Evolutionary conservation across 2,888 invertebrate genomes (phyloP).

Genomic region (Strigamia transsilvanica): DNA sequence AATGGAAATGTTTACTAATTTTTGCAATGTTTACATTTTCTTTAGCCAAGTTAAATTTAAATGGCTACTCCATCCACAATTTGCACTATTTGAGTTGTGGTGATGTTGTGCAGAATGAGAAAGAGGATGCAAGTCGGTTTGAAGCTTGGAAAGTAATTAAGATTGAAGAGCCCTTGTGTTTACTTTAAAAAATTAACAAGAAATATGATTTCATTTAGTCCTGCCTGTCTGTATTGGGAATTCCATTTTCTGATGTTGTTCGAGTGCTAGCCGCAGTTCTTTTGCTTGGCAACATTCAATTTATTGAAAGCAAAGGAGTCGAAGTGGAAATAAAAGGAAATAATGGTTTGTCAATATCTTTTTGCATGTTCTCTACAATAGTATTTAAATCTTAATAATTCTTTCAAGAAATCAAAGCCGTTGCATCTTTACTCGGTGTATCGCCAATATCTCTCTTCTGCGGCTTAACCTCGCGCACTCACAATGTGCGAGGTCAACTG

Average conservation of each 20-base stretch:
- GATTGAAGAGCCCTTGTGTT: constrained; percentile 66
- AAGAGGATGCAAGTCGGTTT: constrained; percentile 78
- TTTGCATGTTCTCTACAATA: not conserved
- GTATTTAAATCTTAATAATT: not conserved
- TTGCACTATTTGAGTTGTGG: constrained; percentile 81
- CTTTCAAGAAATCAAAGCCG: constrained; percentile 79
- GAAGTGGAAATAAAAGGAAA: constrained; percentile 77
- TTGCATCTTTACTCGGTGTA: constrained; percentile 83
- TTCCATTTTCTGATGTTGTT: constrained; percentile 92
- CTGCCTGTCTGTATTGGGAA: constrained; percentile 75
- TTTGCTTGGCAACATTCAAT: constrained; percentile 89
- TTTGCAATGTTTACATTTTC: constrained; percentile 51
- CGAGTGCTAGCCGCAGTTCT: constrained; percentile 89
- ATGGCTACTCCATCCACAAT: constrained; percentile 83
- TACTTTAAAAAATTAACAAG: not conserved
- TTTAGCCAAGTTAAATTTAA: constrained; percentile 81
- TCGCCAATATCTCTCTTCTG: constrained; percentile 78
- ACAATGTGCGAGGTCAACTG: constrained; percentile 79
- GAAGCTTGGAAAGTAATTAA: constrained; percentile 84
- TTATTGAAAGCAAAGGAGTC: constrained; percentile 75
- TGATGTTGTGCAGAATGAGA: constrained; percentile 76
- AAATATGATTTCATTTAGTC: constrained; percentile 57
- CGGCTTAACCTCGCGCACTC: constrained; percentile 83
- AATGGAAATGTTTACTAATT: not conserved
- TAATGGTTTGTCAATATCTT: constrained; percentile 60